These are phyloP conservation scores for Latrodectus geometricus DNA, from an alignment of 1,140 invertebrate species.

Conservation along the genomic window DNA sequence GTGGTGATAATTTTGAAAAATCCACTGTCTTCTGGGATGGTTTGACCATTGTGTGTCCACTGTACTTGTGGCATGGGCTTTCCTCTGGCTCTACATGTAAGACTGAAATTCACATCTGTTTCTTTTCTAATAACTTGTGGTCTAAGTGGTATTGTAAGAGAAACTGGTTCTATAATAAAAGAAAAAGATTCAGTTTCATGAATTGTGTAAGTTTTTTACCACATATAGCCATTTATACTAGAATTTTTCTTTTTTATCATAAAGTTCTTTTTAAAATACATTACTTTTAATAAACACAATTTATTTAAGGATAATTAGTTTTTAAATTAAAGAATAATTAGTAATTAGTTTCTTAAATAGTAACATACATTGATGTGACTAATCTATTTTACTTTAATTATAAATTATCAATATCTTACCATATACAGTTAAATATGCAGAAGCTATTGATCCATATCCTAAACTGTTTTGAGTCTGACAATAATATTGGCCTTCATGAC, in stretches of 20 bases:
- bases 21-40: slow-evolving; percentile 76
- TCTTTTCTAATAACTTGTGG: slow-evolving; percentile 74
- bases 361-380: too few species aligned
- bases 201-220: too few species aligned
- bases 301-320: too few species aligned
- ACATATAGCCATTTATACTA: too few species aligned
- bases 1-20: slow-evolving; percentile 80
- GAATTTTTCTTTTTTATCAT: too few species aligned
- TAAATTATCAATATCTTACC: slow-evolving; percentile 46
- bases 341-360: too few species aligned
- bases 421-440: slow-evolving; percentile 85
- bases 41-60: slow-evolving; percentile 87
- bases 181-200: neutral
- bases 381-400: too few species aligned
- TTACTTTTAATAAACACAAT: too few species aligned
- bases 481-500: slow-evolving; percentile 87
- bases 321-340: too few species aligned
- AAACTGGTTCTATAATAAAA: slow-evolving; percentile 76
- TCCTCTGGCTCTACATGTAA: slow-evolving; percentile 85
- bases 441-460: slow-evolving; percentile 84
- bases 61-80: slow-evolving; percentile 86
- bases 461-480: slow-evolving; percentile 88
- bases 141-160: slow-evolving; percentile 83
- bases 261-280: too few species aligned
- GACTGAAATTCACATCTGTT: slow-evolving; percentile 83